Evolutionary conservation across 2,113 vertebrate genomes (phyloP), one percentile per base, ranked within the genome.

Genomic region (Campylorhamphus procurvoides): DNA sequence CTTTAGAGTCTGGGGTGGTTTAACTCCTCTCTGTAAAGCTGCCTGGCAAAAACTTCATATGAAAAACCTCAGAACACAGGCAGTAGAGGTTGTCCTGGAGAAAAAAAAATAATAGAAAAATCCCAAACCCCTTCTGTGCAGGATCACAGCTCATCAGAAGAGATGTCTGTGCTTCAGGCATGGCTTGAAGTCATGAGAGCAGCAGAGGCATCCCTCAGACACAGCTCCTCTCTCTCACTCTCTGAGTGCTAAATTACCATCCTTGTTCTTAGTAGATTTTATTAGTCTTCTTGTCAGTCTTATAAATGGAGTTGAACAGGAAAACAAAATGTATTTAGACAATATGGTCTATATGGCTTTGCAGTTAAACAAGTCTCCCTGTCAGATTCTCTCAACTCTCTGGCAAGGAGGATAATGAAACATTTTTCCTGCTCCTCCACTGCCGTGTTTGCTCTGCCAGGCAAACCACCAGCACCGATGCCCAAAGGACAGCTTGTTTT

Each of bases 241-340:
- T 40, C 39, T 4, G 16, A 76, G 83, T 84, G 73, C 80, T 93
- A 89, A 94, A 96, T 96, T 92, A 42, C 56, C 62, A 55, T 72
- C 6, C 25, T 95, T 94, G 94, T 87, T 93, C 83, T 90, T 93
- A 66, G 76, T 81, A 95, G 79, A 78, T 93, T 96, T 93, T 94
- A 92, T 87, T 95, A 79, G 83, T 87, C 89, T 82, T 89, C 88
- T 90, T 96, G 90, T 95, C 93, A 92, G 69, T 90, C 76, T 93
- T 94, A 78, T 44, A 96, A 96, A 92, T 79, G 40, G 73, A 90
- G 31, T 90, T 84, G 69, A 92, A 69, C 66, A 89, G 53, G 92
- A 84, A 95, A 94, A 82, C 80, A 93, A 89, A 95, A 93, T 87
- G 40, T 68, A 91, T 82, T 93, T 89, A 89, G 77, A 96, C 90